phyloP scores from a whole-genome alignment of 2,888 invertebrate genomes.

The Hypercompe scribonia region DNA sequence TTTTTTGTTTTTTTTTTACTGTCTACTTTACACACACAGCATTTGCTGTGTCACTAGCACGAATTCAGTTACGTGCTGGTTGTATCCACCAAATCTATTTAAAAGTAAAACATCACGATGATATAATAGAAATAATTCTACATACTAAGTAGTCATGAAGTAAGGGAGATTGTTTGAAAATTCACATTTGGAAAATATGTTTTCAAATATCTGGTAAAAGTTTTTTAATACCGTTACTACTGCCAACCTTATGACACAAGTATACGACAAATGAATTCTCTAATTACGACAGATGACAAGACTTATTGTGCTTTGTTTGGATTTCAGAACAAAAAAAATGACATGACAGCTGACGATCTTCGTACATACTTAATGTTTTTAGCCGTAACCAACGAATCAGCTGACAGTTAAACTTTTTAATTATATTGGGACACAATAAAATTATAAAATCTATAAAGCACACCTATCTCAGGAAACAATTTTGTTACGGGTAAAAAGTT shows the following conservation, averaged over 20 bases:
- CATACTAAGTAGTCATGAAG: not conserved
- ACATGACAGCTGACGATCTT: conserved; percentile 21
- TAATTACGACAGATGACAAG: conserved; percentile 52
- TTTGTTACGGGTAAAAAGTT: not conserved
- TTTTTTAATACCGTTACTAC: conserved; percentile 33
- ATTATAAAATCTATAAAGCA: not conserved
- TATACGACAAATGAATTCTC: conserved; percentile 37
- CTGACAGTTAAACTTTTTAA: not conserved
- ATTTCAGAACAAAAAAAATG: conserved; percentile 25
- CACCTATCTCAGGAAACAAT: not conserved
- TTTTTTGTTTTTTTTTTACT: not conserved
- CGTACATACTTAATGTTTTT: conserved; percentile 25
- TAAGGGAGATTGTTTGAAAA: not conserved
- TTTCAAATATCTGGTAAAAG: not conserved
- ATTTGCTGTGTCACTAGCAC: not conserved
- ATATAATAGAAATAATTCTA: not conserved
- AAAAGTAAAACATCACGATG: not conserved
- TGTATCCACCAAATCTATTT: not conserved
- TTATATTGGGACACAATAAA: not conserved
- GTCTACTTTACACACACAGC: not conserved
- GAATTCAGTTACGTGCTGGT: not conserved
- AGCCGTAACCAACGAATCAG: conserved; percentile 19
- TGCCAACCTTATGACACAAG: conserved; percentile 43
- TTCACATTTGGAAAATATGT: not conserved
- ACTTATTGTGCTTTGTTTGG: conserved; percentile 38